Percentiles rank a stretch among this genome's conserved stretches.
These are phyloP conservation scores for Achroia grisella DNA, from an alignment of 1,140 invertebrate species.

Conservation along the genomic window DNA sequence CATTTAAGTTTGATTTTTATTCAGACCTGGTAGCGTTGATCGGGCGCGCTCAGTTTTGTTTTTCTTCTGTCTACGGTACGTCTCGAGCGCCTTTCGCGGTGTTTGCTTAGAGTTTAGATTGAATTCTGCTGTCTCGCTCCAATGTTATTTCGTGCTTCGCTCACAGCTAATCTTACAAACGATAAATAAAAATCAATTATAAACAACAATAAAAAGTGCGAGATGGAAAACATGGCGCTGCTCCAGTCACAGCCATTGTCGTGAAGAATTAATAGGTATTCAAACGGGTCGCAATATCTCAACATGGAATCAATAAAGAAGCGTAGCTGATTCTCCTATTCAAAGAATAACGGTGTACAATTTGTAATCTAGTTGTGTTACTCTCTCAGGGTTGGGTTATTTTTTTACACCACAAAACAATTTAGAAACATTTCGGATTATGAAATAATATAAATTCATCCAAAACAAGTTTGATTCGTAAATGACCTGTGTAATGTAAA, in stretches of 20 bases:
- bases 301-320: conserved; percentile 59
- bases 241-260: conserved; percentile 36
- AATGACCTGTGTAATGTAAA: no score
- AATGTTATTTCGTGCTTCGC: conserved; percentile 26
- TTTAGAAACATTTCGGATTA: no score
- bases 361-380: conserved; percentile 20
- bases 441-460: no score
- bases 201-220: conserved; percentile 32
- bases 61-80: conserved; percentile 61
- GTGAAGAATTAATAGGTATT: conserved; percentile 48
- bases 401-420: no score
- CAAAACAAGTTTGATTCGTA: no score
- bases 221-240: conserved; percentile 35
- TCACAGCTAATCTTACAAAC: conserved; percentile 31
- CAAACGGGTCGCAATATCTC: conserved; percentile 52
- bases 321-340: conserved; percentile 42
- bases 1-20: conserved; percentile 45
- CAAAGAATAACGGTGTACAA: conserved; percentile 39
- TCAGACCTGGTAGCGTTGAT: conserved; percentile 39
- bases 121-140: conserved; percentile 39
- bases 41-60: conserved; percentile 51
- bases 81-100: conserved; percentile 45
- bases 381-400: not conserved
- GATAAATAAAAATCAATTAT: conserved; percentile 46
- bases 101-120: conserved; percentile 64